Evolutionary conservation across 1,140 invertebrate genomes (phyloP), one percentile per base, ranked within the genome.

Genomic region (Kradibia gibbosae): DNA sequence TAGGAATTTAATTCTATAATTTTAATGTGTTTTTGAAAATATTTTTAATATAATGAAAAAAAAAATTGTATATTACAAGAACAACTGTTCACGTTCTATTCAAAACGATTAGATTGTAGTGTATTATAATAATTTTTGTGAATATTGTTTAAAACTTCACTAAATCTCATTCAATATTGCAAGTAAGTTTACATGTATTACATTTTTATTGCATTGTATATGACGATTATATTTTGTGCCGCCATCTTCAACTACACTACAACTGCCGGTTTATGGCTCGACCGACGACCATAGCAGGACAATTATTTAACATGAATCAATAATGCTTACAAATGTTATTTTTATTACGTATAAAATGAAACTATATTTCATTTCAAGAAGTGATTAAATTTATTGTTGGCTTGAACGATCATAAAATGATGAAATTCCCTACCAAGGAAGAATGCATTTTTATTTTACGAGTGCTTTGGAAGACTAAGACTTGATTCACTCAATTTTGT

Each of bases 321-420:
- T 67, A 67, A 67, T 67, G 34, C 62, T 36, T 67, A n/a, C 34
- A 67, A 39, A 67, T 39, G 62, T 67, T 39, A 67, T 39, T 67
- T 67, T 67, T 34, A 20, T 67, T 36, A 67, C 62, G 62, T 67
- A 67, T 67, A 67, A 65, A 17, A 65, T 65, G 60, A 65, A 65
- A 67, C 20, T 39, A 22, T 39, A 67, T 39, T 36, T 39, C 62
- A n/a, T 20, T 36, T 67, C 62, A 17, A 39, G 34, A 67, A 22
- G 20, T 67, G 20, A 67, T 67, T 67, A 67, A 67, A 67, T 39
- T 22, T 39, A 67, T 39, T 67, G 36, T 67, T 39, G 1, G 3
- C 8, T 39, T 7, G 34, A 39, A 22, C 2, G 60, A 67, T 10
- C 34, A 39, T 67, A 11, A 39, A 39, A 39, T 34, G 20, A 39